phyloP scores from a whole-genome alignment of 2,113 vertebrate species.

The Bungarus multicinctus region DNA sequence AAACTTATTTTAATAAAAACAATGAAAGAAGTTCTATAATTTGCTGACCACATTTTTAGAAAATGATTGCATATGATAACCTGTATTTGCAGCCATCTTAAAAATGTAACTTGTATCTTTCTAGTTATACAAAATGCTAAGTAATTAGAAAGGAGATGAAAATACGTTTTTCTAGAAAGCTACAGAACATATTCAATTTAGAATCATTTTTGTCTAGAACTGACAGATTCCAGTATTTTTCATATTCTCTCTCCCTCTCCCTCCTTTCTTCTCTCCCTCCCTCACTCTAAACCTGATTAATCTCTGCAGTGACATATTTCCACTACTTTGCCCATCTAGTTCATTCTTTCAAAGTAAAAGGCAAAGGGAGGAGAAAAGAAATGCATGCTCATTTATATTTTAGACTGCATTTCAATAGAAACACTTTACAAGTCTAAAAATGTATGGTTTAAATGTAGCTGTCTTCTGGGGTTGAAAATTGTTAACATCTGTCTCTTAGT shows the following conservation, averaged over 20 bases:
- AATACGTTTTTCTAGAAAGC: neutral
- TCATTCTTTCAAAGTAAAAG: neutral
- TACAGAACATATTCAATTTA: neutral
- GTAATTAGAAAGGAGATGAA: neutral
- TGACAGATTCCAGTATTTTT: slow-evolving; percentile 14
- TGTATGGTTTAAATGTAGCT: slow-evolving; percentile 64
- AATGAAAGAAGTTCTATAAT: neutral
- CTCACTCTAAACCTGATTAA: neutral
- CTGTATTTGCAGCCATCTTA: neutral
- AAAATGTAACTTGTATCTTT: neutral
- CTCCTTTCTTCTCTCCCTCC: neutral
- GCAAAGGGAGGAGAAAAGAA: neutral
- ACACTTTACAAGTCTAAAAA: slow-evolving; percentile 56
- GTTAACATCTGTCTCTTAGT: slow-evolving; percentile 76
- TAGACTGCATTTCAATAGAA: slow-evolving; percentile 38
- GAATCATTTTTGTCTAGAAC: slow-evolving; percentile 18
- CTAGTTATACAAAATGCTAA: neutral
- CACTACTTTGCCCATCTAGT: neutral
- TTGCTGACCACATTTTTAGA: neutral
- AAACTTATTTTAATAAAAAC: neutral
- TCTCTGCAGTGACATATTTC: neutral
- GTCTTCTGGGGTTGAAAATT: slow-evolving; percentile 71
- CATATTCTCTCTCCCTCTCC: neutral
- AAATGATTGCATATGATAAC: neutral
- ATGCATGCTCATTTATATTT: slow-evolving; percentile 1